Evolutionary conservation across 2,888 invertebrate species (phyloP), one percentile per base, ranked within the genome.

Genomic region (Euspilapteryx auroguttella): DNA sequence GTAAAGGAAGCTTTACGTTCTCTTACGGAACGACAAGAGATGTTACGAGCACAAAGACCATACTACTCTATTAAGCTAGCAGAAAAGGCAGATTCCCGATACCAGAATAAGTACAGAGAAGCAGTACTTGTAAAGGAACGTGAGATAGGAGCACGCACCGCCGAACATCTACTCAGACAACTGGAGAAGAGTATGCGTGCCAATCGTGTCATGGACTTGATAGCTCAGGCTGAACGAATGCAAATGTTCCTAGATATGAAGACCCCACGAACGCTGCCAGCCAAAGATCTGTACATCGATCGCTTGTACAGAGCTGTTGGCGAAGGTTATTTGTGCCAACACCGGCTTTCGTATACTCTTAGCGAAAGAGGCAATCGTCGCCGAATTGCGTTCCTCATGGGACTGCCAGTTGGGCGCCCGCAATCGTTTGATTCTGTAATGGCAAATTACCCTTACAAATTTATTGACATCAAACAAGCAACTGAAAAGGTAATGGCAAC

Each of bases 361-460:
- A 71, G 71, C 32, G 73, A 75, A 35, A 55, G 64, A 4, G 62
- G 71, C 13, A 73, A 73, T 38, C 51, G 68, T 14, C 62, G 75
- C 2, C 59, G 75, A 28, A 62, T 75, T 23, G 68, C 68, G 21
- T 73, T 69, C 42, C 53, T 75, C 3, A 69, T 75, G 68, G 73
- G 75, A 2, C 42, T 73, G 12, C 55, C 65, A 0, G 50, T 61
- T 0, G 66, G 66, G 2, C 57, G 75, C 2, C 65, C 73, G 1
- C 54, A 44, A 9, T 73, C 73, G 4, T 73, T 61, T 39, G 75
- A 75, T 37, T 75, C 75, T n/a, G 73, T 75, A 1, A 61, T 73
- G 52, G 71, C 68, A 6, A 65, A 49, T 34, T 71, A 66, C 46
- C 73, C 73, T 14, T 56, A 63, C 37, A 73, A 69, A 37, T 71